A percentile compares a stretch with the other conserved stretches of the same genome.
phyloP scores from a whole-genome alignment of 2,797 vertebrate genomes.

The Okamejei kenojei region DNA sequence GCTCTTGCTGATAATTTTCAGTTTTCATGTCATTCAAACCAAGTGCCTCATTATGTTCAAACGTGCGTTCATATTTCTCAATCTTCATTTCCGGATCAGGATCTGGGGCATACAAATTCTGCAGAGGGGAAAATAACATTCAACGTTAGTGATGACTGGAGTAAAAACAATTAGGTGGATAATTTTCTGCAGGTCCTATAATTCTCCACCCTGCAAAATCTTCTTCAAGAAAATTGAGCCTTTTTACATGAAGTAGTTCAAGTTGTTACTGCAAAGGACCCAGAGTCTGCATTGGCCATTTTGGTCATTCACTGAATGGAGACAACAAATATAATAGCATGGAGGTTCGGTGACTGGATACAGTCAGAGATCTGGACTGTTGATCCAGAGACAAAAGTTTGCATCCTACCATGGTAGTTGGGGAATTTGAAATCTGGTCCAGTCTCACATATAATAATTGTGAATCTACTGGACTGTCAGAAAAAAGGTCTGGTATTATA shows the following conservation, averaged over 20 bases:
- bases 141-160: constrained; percentile 14
- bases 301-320: neutral
- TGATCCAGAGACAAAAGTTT: too few species aligned
- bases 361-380: too few species aligned
- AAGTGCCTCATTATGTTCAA: constrained; percentile 86
- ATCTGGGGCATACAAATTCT: constrained; percentile 88
- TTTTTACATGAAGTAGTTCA: neutral
- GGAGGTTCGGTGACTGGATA: too few species aligned
- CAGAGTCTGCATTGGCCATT: neutral
- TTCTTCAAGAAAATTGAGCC: neutral
- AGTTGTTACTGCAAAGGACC: neutral
- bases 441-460: too few species aligned
- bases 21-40: constrained; percentile 94
- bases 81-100: constrained; percentile 76
- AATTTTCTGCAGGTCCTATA: neutral
- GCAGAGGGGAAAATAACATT: neutral
- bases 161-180: neutral
- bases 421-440: too few species aligned
- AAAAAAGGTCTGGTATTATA: too few species aligned
- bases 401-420: too few species aligned
- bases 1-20: constrained; percentile 63
- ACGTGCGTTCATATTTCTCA: constrained; percentile 71
- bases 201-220: neutral
- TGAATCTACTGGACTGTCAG: too few species aligned
- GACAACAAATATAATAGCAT: neutral